Evolutionary conservation across 2,888 invertebrate species (phyloP), one percentile per base, ranked within the genome.

Genomic region (Rotaria socialis): DNA sequence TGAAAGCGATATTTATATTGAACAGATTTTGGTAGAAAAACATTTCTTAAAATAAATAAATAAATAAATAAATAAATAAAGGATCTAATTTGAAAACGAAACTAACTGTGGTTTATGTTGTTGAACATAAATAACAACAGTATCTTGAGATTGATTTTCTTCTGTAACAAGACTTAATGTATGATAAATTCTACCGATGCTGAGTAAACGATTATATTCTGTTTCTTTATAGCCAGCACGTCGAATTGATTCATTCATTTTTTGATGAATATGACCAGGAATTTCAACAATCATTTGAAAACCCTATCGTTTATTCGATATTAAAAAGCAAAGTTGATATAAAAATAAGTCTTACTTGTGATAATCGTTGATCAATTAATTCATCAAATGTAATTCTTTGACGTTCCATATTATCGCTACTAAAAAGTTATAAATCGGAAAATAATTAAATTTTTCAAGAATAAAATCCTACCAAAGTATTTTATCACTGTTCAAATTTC

Each of bases 1-100:
- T 90, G 90, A 88, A 91, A 91, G 24, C 91, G 89, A 87, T 91
- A 91, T 75, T 89, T 88, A 88, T 91, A 91, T 0, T 94, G 95
- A 88, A 95, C 94, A 90, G 95, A 95, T 91, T 96, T 89, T 10
- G 80, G 47, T 80, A 24, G 80, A 80, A 47, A 47, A 24, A n/a
- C n/a, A 80, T 80, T 10, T 80, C 80, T 80, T 16, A 47, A 80
- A 35, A 80, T 7, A 60, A 14, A 7, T 11, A 67, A 27, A 67
- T 52, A 52, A 16, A 52, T 16, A 16, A 52, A 52, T 10, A 52
- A 16, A 52, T 16, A 50, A 3, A 52, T 16, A 52, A 11, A 14
- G 14, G 52, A 50, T 50, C 8, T 50, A 11, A 50, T 50, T 50
- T 50, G 14, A 50, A 50, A 50, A 50, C 6, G 11, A 50, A 11